Evolutionary conservation across 2,888 invertebrate genomes (phyloP).

Genomic region (Neoaliturus tenellus): DNA sequence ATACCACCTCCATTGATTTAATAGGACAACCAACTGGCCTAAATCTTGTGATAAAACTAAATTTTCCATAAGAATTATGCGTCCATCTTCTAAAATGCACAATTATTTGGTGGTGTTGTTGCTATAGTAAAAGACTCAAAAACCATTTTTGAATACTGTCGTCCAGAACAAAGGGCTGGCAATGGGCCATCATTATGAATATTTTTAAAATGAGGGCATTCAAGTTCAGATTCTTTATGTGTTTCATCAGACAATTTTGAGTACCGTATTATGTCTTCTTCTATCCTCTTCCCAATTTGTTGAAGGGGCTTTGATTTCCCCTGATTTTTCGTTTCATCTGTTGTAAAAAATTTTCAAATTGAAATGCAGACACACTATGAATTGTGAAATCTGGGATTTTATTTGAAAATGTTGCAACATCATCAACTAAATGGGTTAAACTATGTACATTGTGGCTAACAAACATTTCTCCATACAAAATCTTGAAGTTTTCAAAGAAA

Average conservation of each 20-base stretch:
- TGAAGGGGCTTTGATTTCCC: background rate
- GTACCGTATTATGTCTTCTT: background rate
- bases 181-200: background rate
- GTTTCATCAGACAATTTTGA: background rate
- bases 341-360: conserved; percentile 64
- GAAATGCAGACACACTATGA: conserved; percentile 60
- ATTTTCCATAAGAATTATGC: background rate
- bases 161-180: background rate
- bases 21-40: background rate
- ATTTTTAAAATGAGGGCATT: background rate
- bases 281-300: background rate
- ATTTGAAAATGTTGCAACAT: conserved; percentile 62
- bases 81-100: background rate
- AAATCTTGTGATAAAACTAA: background rate
- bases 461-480: conserved; percentile 64
- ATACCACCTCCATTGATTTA: background rate
- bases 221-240: background rate
- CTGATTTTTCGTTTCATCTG: background rate
- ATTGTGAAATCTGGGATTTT: conserved; percentile 51
- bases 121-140: background rate
- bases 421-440: conserved; percentile 65
- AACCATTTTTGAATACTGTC: background rate
- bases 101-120: background rate
- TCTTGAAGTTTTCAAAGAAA: conserved; percentile 65
- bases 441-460: conserved; percentile 67